Conservation (phyloP, 2,113 vertebrate species). For the Stercorarius parasiticus region DNA sequence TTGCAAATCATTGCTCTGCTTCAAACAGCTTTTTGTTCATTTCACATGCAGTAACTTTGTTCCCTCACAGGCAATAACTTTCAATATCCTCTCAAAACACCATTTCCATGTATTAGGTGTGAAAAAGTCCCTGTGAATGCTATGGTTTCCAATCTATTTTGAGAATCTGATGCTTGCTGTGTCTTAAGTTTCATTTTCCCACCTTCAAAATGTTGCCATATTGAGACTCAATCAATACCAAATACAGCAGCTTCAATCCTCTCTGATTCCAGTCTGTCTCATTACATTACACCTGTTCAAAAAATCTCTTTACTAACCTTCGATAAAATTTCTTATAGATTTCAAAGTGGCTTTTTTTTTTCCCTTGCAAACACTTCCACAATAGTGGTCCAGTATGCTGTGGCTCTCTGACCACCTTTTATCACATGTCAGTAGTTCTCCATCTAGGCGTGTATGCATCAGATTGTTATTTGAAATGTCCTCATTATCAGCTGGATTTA, state of each 20-base stretch:
- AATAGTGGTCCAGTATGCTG: neutral
- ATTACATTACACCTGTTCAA: neutral
- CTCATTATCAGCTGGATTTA: neutral
- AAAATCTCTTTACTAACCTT: neutral
- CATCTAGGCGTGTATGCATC: neutral
- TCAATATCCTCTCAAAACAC: neutral
- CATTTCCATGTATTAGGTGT: neutral
- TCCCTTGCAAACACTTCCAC: neutral
- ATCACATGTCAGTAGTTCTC: neutral
- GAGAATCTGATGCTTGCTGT: neutral
- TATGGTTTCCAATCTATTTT: neutral
- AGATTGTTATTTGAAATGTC: neutral
- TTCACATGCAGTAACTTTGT: neutral
- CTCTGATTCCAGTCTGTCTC: neutral
- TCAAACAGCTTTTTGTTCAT: neutral
- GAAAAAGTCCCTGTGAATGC: neutral
- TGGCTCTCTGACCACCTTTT: neutral
- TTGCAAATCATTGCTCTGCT: neutral
- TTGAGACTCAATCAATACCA: neutral
- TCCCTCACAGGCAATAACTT: neutral
- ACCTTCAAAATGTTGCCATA: conserved; percentile 7
- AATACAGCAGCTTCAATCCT: conserved; percentile 1
- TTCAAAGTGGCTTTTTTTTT: neutral
- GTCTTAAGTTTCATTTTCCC: neutral
- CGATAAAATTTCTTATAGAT: neutral